Evolutionary conservation across 2,113 vertebrate species (phyloP).

Genomic region (Lonchura striata): DNA sequence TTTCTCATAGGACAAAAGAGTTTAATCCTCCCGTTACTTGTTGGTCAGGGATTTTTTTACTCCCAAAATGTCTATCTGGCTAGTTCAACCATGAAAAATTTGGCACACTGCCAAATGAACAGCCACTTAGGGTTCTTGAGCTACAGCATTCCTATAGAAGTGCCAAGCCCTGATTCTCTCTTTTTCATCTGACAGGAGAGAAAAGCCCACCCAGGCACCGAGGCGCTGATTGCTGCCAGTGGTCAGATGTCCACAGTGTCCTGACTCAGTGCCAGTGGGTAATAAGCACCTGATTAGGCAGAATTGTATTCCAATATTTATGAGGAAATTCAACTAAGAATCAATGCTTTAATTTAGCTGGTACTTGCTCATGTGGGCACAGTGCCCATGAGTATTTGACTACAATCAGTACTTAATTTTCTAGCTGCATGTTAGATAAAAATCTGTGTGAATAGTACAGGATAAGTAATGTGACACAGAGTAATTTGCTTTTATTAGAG

Average conservation of each 20-base stretch:
- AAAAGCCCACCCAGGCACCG: background rate
- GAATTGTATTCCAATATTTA: background rate
- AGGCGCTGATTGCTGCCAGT: background rate
- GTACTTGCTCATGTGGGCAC: background rate
- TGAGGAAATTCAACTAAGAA: background rate
- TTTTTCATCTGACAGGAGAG: background rate
- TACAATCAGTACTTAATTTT: background rate
- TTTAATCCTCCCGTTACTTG: background rate
- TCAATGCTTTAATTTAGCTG: background rate
- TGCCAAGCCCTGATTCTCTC: background rate
- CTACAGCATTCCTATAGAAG: background rate
- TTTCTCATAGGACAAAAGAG: background rate
- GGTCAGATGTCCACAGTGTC: background rate
- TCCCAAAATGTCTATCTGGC: accelerated
- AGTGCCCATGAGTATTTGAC: background rate
- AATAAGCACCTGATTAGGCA: background rate
- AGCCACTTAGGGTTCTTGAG: accelerated
- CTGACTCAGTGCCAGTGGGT: background rate
- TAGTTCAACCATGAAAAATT: background rate
- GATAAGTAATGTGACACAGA: background rate
- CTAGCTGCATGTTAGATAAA: background rate
- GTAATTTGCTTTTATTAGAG: background rate
- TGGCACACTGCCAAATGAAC: background rate
- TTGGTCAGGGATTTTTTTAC: background rate
- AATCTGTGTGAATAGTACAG: background rate